phyloP scores from a whole-genome alignment of 2,113 vertebrate species.

The Cyphomyrus plagiostoma region DNA sequence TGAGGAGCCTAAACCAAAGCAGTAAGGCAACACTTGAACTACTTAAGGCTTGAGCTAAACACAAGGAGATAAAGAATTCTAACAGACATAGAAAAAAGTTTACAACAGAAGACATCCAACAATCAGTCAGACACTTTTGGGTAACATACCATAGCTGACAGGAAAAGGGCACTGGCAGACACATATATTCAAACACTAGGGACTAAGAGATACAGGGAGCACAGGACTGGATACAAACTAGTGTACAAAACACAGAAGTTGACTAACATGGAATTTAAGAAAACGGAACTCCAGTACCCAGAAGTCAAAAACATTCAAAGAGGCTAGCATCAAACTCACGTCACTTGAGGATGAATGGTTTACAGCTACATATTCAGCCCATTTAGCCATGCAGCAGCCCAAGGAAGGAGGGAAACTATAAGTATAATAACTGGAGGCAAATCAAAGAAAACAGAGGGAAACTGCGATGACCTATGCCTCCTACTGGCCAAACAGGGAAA shows the following conservation, averaged over 20 bases:
- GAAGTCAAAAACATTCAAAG: background rate
- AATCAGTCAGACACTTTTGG: background rate
- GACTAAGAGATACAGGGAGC: background rate
- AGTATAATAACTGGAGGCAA: background rate
- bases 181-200: background rate
- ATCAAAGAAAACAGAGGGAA: background rate
- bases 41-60: background rate
- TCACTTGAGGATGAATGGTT: background rate
- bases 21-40: background rate
- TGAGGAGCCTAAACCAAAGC: background rate
- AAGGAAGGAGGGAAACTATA: background rate
- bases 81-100: background rate
- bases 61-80: background rate
- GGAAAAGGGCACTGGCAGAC: background rate
- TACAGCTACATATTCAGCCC: background rate
- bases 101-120: background rate
- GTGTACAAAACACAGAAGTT: too few species aligned
- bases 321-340: background rate
- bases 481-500: background rate
- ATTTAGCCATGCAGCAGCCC: too few species aligned
- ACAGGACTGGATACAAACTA: too few species aligned
- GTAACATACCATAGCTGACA: background rate
- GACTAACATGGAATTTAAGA: background rate
- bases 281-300: background rate
- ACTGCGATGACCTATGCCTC: background rate